These are phyloP conservation scores for Sesamia nonagrioides DNA, from an alignment of 1,140 invertebrate genomes.

Conservation along the genomic window DNA sequence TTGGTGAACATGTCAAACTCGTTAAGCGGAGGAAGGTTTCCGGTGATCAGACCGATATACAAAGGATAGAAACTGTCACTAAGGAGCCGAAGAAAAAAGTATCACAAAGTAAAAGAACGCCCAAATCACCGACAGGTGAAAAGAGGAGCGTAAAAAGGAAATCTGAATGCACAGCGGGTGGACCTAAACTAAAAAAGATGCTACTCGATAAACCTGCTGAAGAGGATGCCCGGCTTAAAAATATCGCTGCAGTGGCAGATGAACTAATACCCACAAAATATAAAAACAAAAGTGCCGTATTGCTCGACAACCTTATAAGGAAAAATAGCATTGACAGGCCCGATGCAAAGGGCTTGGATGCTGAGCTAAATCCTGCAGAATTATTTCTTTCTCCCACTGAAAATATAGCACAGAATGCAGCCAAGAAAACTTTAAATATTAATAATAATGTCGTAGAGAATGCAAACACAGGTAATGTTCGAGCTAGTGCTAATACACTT, in stretches of 20 bases:
- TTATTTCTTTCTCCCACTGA: constrained; percentile 78
- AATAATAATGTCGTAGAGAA: constrained; percentile 88
- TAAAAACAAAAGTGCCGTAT: constrained; percentile 84
- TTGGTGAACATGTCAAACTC: constrained; percentile 86
- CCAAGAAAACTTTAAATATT: constrained; percentile 82
- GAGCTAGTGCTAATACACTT: constrained; percentile 82
- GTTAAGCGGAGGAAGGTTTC: constrained; percentile 88
- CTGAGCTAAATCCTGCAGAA: constrained; percentile 79
- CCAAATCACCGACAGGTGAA: constrained; percentile 67
- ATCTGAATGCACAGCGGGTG: constrained; percentile 61
- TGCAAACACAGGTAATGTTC: constrained; percentile 69
- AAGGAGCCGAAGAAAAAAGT: constrained; percentile 79
- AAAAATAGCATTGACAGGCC: constrained; percentile 88
- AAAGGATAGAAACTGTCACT: constrained; percentile 71
- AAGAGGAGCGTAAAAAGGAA: constrained; percentile 79
- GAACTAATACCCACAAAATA: constrained; percentile 72
- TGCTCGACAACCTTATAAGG: constrained; percentile 87
- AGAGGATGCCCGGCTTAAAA: constrained; percentile 70
- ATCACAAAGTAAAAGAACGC: constrained; percentile 67
- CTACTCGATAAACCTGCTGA: constrained; percentile 62
- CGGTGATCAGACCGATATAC: constrained; percentile 74
- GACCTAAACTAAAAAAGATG: constrained; percentile 72
- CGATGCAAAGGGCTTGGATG: constrained; percentile 75
- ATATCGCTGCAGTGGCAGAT: constrained; percentile 66
- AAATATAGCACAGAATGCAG: constrained; percentile 68